These are phyloP conservation scores for Silurus lanzhouensis DNA, from an alignment of 2,797 vertebrate genomes.

Conservation along the genomic window DNA sequence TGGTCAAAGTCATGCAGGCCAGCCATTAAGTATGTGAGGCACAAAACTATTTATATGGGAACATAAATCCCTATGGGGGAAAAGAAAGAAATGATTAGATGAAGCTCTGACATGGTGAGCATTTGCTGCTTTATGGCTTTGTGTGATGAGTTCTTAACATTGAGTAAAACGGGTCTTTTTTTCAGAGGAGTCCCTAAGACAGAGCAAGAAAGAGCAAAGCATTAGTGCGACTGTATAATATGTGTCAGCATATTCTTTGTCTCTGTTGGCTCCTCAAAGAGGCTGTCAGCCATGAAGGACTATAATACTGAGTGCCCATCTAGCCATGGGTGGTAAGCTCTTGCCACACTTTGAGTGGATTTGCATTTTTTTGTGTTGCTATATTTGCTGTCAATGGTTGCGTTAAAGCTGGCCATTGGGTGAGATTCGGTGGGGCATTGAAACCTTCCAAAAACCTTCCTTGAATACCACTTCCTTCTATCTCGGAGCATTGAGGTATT, in stretches of 20 bases:
- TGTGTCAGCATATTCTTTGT: conserved; percentile 11
- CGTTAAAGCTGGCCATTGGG: not conserved
- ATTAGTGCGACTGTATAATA: not conserved
- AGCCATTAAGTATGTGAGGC: conserved; percentile 4
- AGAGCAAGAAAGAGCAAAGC: not conserved
- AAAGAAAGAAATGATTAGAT: conserved; percentile 1
- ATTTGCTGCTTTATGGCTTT: conserved; percentile 7
- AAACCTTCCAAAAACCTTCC: not conserved
- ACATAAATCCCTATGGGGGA: not conserved
- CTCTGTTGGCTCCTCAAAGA: not conserved
- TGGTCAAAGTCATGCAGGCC: not conserved
- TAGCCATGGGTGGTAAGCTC: not conserved
- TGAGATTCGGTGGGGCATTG: not conserved
- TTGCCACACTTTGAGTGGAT: not conserved
- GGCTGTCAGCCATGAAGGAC: not conserved
- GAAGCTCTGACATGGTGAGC: not conserved
- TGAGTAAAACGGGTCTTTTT: not conserved
- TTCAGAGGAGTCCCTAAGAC: not conserved
- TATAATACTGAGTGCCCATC: not conserved
- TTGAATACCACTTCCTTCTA: not conserved
- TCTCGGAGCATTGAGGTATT: not conserved
- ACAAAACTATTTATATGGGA: not conserved
- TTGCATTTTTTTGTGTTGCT: not conserved
- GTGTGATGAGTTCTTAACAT: not conserved
- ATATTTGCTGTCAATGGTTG: not conserved